Evolutionary conservation across 2,797 vertebrate species (phyloP).

Genomic region (Thalassophryne amazonica): DNA sequence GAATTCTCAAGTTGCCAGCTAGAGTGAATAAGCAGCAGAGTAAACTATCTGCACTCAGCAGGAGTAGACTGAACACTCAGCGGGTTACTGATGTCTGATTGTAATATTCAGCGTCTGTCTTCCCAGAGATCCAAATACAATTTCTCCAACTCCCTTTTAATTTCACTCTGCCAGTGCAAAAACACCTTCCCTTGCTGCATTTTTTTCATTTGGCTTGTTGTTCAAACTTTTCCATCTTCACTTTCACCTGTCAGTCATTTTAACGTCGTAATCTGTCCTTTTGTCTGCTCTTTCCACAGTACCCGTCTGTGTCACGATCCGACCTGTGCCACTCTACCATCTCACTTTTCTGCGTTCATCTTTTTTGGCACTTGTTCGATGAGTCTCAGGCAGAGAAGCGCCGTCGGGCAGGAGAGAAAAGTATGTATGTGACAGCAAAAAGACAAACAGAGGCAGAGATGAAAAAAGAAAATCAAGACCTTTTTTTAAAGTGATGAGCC

Average conservation of each 20-base stretch:
- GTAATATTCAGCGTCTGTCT: conserved; percentile 23
- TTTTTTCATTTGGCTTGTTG: not conserved
- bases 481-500: conserved; percentile 53
- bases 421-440: not conserved
- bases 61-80: conserved; percentile 52
- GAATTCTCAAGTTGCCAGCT: conserved; percentile 33
- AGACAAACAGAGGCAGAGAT: not conserved
- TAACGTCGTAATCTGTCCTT: not conserved
- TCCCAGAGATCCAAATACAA: conserved; percentile 22
- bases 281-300: not conserved
- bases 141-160: conserved; percentile 24
- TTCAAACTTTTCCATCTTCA: conserved; percentile 1
- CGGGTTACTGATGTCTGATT: conserved; percentile 57
- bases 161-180: conserved; percentile 14
- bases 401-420: not conserved
- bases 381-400: not conserved
- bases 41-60: conserved; percentile 33
- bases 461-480: conserved; percentile 23
- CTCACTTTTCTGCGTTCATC: not conserved
- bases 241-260: not conserved
- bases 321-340: not conserved
- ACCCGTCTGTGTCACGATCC: not conserved
- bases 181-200: not conserved
- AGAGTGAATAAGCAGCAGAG: conserved; percentile 16
- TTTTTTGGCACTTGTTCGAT: not conserved